phyloP scores from a whole-genome alignment of 1,140 invertebrate genomes.

The Piezodorus guildinii region DNA sequence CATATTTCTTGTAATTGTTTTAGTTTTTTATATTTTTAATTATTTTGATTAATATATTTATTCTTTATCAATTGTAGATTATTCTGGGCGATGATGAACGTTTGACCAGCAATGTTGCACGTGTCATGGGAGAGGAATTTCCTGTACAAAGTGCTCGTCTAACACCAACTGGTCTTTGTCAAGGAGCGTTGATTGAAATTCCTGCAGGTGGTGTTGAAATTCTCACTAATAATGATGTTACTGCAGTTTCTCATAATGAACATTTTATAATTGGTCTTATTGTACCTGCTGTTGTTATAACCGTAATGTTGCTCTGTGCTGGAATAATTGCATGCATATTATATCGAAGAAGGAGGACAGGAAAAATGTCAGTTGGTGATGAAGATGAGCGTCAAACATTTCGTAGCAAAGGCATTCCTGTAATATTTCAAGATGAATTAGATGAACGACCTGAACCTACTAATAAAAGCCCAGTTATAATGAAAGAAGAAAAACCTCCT shows the following conservation, averaged over 20 bases:
- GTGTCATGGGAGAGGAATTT: slow-evolving; percentile 64
- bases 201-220: slow-evolving; percentile 32
- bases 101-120: slow-evolving; percentile 49
- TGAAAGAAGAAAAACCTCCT: slow-evolving; percentile 86
- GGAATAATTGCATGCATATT: slow-evolving; percentile 78
- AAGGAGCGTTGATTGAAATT: slow-evolving; percentile 40
- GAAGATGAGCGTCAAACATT: slow-evolving; percentile 71
- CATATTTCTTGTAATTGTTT: too few species aligned
- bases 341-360: slow-evolving; percentile 47
- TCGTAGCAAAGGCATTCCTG: slow-evolving; percentile 81
- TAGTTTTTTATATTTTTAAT: too few species aligned
- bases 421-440: slow-evolving; percentile 87
- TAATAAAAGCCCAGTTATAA: slow-evolving; percentile 80
- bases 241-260: slow-evolving; percentile 19
- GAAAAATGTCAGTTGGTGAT: slow-evolving; percentile 40
- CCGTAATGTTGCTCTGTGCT: slow-evolving; percentile 75
- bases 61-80: slow-evolving; percentile 22
- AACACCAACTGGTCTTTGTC: slow-evolving; percentile 57
- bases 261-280: slow-evolving; percentile 77
- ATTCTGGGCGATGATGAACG: slow-evolving; percentile 42
- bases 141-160: slow-evolving; percentile 60
- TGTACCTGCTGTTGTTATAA: slow-evolving; percentile 78
- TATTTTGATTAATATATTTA: too few species aligned
- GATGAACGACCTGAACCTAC: slow-evolving; percentile 78
- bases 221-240: slow-evolving; percentile 16